phyloP scores from a whole-genome alignment of 1,140 invertebrate species.

The Saccostrea cuccullata region DNA sequence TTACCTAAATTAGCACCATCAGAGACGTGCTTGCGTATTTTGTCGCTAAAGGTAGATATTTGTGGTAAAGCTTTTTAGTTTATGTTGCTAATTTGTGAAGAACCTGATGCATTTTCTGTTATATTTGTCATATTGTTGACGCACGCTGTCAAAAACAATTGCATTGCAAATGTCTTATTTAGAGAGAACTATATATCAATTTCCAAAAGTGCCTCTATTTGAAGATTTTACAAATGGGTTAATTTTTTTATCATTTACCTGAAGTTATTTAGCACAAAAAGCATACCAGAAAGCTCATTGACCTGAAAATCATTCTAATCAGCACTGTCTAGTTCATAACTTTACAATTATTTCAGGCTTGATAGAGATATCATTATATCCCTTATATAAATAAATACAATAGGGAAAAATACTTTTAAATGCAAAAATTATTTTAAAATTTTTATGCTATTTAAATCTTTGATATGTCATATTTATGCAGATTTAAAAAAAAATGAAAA shows the following conservation, averaged over 20 bases:
- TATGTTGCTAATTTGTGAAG: background rate
- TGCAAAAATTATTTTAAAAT: too few relatives aligned
- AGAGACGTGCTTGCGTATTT: background rate
- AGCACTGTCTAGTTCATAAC: too few relatives aligned
- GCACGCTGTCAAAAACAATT: background rate
- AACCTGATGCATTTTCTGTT: conserved; percentile 24
- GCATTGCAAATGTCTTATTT: background rate
- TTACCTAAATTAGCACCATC: conserved; percentile 6
- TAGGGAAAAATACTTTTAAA: too few relatives aligned
- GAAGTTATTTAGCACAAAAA: too few relatives aligned
- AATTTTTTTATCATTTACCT: background rate
- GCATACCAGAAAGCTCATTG: too few relatives aligned
- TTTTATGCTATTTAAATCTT: too few relatives aligned
- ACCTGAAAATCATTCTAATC: too few relatives aligned
- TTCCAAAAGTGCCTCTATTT: background rate
- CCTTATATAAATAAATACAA: too few relatives aligned
- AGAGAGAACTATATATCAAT: background rate
- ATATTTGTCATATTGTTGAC: background rate
- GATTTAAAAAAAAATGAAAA: too few relatives aligned
- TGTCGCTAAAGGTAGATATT: background rate
- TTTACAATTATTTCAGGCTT: too few relatives aligned
- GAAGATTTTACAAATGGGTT: background rate
- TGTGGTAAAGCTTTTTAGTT: background rate
- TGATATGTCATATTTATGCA: too few relatives aligned
- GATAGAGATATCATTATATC: too few relatives aligned